Evolutionary conservation across 2,797 vertebrate genomes (phyloP).

Genomic region (Tangara arthus): DNA sequence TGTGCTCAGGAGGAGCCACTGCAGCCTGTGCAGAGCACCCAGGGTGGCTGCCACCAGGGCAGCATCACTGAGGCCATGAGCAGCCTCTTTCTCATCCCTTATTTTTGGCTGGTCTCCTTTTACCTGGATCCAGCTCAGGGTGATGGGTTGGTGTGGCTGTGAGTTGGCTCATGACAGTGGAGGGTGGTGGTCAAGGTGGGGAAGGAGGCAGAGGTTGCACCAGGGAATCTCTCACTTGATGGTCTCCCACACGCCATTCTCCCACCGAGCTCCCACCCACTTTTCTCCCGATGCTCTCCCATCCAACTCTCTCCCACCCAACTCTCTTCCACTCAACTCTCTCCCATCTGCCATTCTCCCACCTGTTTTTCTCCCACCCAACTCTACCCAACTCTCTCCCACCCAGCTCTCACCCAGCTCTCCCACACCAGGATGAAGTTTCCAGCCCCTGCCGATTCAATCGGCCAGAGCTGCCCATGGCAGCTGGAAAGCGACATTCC

Average conservation of each 20-base stretch:
- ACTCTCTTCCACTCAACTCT: rapidly evolving
- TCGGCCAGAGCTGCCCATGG: not conserved
- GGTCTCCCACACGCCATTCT: rapidly evolving
- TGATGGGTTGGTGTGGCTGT: not conserved
- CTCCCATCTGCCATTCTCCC: not conserved
- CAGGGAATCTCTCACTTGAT: rapidly evolving
- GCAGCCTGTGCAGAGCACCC: not conserved
- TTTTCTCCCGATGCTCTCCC: rapidly evolving
- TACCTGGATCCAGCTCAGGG: rapidly evolving
- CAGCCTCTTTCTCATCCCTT: not conserved
- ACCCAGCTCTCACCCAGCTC: not conserved
- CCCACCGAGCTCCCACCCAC: rapidly evolving
- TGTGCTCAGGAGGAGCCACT: not conserved
- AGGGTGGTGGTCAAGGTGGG: not conserved
- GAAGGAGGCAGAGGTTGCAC: not conserved
- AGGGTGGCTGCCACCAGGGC: not conserved
- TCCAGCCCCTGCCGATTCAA: not conserved
- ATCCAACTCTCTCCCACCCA: not conserved
- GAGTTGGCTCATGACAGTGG: too few species aligned
- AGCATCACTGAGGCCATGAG: rapidly evolving
- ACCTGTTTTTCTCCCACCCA: too few species aligned
- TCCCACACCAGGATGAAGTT: not conserved
- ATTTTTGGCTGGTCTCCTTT: not conserved
- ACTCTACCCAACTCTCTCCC: not conserved
- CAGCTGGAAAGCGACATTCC: constrained; percentile 57